Percentiles rank a stretch among this genome's conserved stretches.
Evolutionary conservation across 2,888 invertebrate genomes (phyloP).

Genomic region (Gastracanthus pulcherrimus): DNA sequence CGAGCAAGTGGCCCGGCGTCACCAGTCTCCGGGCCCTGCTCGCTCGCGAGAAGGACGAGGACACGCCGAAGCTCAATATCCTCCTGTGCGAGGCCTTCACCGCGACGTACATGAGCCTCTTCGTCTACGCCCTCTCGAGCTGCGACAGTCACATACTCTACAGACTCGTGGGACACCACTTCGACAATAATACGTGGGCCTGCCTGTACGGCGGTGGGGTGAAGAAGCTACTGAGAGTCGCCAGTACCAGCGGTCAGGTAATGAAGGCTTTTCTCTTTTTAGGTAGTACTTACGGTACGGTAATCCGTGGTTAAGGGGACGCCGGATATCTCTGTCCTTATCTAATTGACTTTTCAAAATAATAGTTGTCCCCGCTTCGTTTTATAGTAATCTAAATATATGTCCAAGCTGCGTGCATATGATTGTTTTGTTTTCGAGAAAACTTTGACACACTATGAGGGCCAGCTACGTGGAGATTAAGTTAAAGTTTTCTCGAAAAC

Average conservation of each 20-base stretch:
- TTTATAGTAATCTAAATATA: no score
- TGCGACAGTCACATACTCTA: conserved; percentile 96
- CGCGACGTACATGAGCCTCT: conserved; percentile 93
- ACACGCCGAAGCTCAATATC: conserved; percentile 93
- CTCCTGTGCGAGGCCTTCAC: conserved; percentile 95
- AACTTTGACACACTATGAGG: no score
- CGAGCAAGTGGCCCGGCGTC: conserved; percentile 97
- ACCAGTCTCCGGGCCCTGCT: conserved; percentile 94
- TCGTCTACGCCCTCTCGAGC: conserved; percentile 94
- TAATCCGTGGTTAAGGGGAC: no score
- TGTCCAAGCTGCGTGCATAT: no score
- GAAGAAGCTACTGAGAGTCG: conserved; percentile 89
- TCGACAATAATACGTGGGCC: conserved; percentile 89
- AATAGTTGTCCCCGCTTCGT: no score
- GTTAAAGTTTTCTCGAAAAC: no score
- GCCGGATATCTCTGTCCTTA: no score
- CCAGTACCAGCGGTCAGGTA: conserved; percentile 79
- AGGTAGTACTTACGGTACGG: neutral
- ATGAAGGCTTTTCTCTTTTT: neutral
- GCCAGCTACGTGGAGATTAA: no score
- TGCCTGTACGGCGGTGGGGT: conserved; percentile 94
- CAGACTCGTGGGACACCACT: conserved; percentile 90
- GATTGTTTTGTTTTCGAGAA: no score
- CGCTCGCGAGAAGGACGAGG: conserved; percentile 95
- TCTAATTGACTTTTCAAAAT: no score